Evolutionary conservation across 1,140 invertebrate species (phyloP), one percentile per base, ranked within the genome.

Genomic region (Pararge aegeria): DNA sequence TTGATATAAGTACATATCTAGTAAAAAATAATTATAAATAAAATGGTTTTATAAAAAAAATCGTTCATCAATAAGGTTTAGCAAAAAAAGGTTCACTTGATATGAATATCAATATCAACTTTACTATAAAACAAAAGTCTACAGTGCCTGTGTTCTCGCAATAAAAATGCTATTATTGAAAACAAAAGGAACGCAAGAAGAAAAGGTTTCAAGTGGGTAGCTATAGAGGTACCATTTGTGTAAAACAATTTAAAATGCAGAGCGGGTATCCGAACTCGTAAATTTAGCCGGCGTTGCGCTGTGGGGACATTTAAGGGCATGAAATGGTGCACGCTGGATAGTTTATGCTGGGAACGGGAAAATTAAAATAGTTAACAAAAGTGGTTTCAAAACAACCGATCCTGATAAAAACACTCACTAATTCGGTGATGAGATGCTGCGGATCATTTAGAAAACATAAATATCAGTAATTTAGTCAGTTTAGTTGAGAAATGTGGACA

Each of bases 211-310:
- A 42, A 52, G 49, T 44, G 37, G 18, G 18, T 18, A 19, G 4
- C 4, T 42, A 42, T 0, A 27, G 1, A 12, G 10, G 24, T 34
- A 37, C 12, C 18, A 46, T 37, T 59, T 53, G 9, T 59, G 38
- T n/a, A 37, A 52, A 53, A 46, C 40, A 59, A 55, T 53, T 48
- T 38, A 59, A 59, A 59, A 59, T 53, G 57, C 50, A 59, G n/a
- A 18, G 12, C 51, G 10, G 57, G 37, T 59, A 24, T 37, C 48
- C 30, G 40, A 44, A 24, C 19, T 59, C 49, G 19, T 44, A 58
- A 46, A 59, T 48, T 27, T 20, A 7, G 53, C 12, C 16, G 48
- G 38, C 27, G 13, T 12, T 51, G 20, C 42, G 9, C 16, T 30
- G 24, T 46, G 53, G n/a, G 29, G 16, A 51, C 27, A 48, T 59